Evolutionary conservation across 2,113 vertebrate genomes (phyloP), one percentile per base, ranked within the genome.

Genomic region (Copsychus sechellarum): DNA sequence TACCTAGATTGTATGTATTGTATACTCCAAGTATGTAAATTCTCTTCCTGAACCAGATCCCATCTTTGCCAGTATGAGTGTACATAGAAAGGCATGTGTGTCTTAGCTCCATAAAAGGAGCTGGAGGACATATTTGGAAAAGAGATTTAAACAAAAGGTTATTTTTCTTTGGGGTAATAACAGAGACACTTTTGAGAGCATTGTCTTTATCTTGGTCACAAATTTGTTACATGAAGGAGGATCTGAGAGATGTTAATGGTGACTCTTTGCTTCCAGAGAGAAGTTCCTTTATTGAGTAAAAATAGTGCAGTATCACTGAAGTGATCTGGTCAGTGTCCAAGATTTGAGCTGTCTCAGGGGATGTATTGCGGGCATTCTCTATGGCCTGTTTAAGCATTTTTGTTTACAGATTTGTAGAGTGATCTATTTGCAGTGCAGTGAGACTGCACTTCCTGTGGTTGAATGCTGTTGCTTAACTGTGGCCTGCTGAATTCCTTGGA

Each of bases 401-500:
- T 96, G 47, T 97, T 96, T 95, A 81, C 83, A 95, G 86, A 93
- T 83, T 7, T 91, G 78, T 77, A 33, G 48, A 91, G 78, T 93
- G 81, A 96, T 92, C 94, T 93, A 73, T 95, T 91, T 92, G 72
- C 57, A 66, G 65, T 62, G n/a, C 69, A 93, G 45, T 40, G 61
- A 92, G 36, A 65, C 64, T 78, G 36, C n/a, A 50, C 92, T 94
- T 96, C 94, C 94, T 92, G 58, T 78, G 47, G 38, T 76, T 83
- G 78, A 91, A 71, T 88, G 31, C 47, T 92, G 40, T 83, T 91
- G 83, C 92, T 89, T 92, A 95, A 92, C 93, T 91, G 81, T 81
- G 83, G 80, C 89, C 90, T 87, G 90, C 88, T 91, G 72, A 93
- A 96, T 95, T 97, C 87, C 82, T 96, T 92, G 85, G 82, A 89